Base-by-base conservation (phyloP, 2,113 vertebrate species). In the Budorcas taxicolor region DNA sequence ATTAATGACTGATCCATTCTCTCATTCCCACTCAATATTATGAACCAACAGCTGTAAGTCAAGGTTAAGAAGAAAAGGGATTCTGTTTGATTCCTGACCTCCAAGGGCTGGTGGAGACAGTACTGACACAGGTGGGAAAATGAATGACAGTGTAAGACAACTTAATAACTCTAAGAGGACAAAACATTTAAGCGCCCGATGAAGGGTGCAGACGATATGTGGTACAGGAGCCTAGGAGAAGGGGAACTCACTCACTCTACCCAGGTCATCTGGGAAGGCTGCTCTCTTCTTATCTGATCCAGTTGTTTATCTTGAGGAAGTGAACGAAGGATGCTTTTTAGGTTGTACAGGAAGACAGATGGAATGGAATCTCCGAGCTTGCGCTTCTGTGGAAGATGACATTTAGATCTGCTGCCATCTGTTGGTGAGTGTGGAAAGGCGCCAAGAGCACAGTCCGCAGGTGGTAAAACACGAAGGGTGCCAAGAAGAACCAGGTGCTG, bases 341-440 rank as follows among this genome's bases (percentile, higher is more conserved):
- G 81, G 83, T 33, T 1, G 0, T 9, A n/a, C 45, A 36, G 36
- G 58, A 83, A 91, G 67, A 84, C 55, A 84, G 78, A 57, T 84
- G 76, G 87, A n/a, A 62, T 50, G 47, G 52, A 13, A 74, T 74
- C 29, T 57, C 31, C 5, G 25, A 47, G 43, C 19, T 57, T n/a
- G 15, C 7, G 31, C 29, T 47, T 86, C 52, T 6, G 36, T 11
- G 57, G 60, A 60, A 43, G 29, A 53, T 52, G 93, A 82, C 36
- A 3, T 82, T 98, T 97, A 91, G 78, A 91, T 97, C 83, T 97
- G 96, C 93, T 96, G 62, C 97, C 96, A 95, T 67, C 95, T 97
- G 47, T 97, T 10, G 89, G 93, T 81, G 71, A 90, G 31, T 67
- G 45, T 95, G 57, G 87, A 62, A 96, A 93, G 90, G 43, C 80